Conservation (phyloP, 2,113 vertebrate genomes). For the Lampris megalopsis region DNA sequence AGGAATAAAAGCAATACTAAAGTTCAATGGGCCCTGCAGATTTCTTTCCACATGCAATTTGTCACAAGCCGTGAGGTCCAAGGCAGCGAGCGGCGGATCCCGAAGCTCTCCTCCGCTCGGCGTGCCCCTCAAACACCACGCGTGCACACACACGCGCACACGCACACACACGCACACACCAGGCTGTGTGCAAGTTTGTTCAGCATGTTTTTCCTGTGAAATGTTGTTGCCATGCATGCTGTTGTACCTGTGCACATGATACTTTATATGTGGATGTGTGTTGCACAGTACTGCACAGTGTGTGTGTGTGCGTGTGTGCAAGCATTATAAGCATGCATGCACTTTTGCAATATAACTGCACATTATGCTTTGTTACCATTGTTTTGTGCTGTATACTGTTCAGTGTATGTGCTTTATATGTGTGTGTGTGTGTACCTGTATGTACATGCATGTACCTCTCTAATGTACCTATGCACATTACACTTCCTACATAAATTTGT, state of each 20-base stretch:
- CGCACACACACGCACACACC: background rate
- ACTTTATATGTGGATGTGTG: constrained; percentile 1
- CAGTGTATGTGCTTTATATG: background rate
- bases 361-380: too few relatives aligned
- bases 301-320: too few relatives aligned
- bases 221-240: too few relatives aligned
- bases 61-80: constrained; percentile 52
- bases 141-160: constrained; percentile 11
- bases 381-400: background rate
- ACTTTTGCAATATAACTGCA: too few relatives aligned
- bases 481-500: too few relatives aligned
- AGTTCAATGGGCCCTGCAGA: constrained; percentile 53
- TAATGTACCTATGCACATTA: too few relatives aligned
- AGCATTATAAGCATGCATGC: too few relatives aligned
- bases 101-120: constrained; percentile 12
- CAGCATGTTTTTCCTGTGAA: too few relatives aligned
- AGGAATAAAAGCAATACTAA: constrained; percentile 60
- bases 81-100: background rate
- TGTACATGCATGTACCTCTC: background rate
- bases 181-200: too few relatives aligned
- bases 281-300: too few relatives aligned
- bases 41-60: constrained; percentile 54
- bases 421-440: constrained; percentile 1
- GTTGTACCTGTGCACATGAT: background rate
- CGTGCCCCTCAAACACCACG: background rate